Percentiles rank a stretch among this genome's conserved stretches.
Evolutionary conservation across 2,113 vertebrate genomes (phyloP).

Genomic region (Bothrops jararaca): DNA sequence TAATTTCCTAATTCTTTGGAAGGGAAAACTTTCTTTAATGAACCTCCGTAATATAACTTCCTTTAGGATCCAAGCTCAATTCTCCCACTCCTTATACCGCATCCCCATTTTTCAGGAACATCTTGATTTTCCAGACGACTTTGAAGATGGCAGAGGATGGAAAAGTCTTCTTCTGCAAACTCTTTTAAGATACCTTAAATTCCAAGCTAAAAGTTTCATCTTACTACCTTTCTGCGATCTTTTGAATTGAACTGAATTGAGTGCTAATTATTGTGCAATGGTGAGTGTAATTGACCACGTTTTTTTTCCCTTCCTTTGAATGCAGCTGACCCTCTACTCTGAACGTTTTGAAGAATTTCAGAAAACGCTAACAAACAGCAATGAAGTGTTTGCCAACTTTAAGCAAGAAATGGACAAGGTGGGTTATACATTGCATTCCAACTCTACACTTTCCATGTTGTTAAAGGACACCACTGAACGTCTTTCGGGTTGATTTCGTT

Average conservation of each 20-base stretch:
- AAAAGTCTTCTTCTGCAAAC: background rate
- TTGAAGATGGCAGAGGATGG: background rate
- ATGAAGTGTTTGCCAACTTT: conserved; percentile 89
- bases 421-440: conserved; percentile 49
- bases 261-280: background rate
- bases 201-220: background rate
- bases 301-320: conserved; percentile 39
- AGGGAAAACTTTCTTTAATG: background rate
- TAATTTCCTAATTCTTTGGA: background rate
- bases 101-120: background rate
- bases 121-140: background rate
- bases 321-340: conserved; percentile 87
- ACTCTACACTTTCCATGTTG: conserved; percentile 28
- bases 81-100: background rate
- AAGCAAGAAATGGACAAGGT: conserved; percentile 98
- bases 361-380: conserved; percentile 91
- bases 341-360: conserved; percentile 98
- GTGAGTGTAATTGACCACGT: conserved; percentile 37
- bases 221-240: background rate
- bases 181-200: background rate
- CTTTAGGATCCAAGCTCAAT: background rate
- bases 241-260: background rate
- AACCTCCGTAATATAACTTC: background rate
- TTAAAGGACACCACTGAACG: conserved; percentile 19
- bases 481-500: conserved; percentile 38